Conservation (phyloP, 2,113 vertebrate genomes). For the Notothenia coriiceps region DNA sequence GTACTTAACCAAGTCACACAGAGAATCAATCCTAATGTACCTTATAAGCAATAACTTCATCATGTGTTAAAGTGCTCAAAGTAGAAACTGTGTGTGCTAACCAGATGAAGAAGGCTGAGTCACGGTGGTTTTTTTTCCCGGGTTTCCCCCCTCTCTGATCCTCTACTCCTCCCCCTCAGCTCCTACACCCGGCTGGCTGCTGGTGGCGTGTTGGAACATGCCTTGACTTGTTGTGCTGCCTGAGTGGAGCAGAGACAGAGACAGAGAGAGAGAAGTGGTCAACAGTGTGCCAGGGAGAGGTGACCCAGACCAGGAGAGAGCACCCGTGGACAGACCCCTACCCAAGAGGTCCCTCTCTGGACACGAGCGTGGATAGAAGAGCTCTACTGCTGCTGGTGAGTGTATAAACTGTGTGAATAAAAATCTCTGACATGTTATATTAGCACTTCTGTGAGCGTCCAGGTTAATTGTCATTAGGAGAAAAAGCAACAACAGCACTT, state of each 20-base stretch:
- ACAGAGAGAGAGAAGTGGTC: conserved; percentile 44
- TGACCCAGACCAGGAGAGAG: conserved; percentile 40
- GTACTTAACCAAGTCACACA: background rate
- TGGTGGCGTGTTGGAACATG: conserved; percentile 82
- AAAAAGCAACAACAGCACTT: conserved; percentile 18
- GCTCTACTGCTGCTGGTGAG: conserved; percentile 54
- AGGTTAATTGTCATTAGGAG: conserved; percentile 21
- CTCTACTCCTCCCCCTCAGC: conserved; percentile 78
- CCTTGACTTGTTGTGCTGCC: conserved; percentile 85
- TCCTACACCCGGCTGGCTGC: conserved; percentile 70
- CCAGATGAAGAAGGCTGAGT: conserved; percentile 72
- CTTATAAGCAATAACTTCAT: conserved; percentile 14
- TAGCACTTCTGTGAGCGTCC: conserved; percentile 18
- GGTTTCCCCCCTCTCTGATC: conserved; percentile 74
- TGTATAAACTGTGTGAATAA: conserved; percentile 34
- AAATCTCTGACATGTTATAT: conserved; percentile 32
- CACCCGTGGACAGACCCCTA: conserved; percentile 30
- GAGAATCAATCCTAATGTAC: conserved; percentile 16
- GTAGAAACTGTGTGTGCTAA: conserved; percentile 53
- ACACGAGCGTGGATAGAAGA: conserved; percentile 30
- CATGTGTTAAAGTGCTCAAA: conserved; percentile 37
- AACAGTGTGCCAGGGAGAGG: conserved; percentile 55
- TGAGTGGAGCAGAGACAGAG: conserved; percentile 42
- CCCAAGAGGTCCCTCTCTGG: background rate
- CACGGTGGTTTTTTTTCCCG: conserved; percentile 74